phyloP scores from a whole-genome alignment of 2,113 vertebrate species.

The Hirundichthys speculiger region DNA sequence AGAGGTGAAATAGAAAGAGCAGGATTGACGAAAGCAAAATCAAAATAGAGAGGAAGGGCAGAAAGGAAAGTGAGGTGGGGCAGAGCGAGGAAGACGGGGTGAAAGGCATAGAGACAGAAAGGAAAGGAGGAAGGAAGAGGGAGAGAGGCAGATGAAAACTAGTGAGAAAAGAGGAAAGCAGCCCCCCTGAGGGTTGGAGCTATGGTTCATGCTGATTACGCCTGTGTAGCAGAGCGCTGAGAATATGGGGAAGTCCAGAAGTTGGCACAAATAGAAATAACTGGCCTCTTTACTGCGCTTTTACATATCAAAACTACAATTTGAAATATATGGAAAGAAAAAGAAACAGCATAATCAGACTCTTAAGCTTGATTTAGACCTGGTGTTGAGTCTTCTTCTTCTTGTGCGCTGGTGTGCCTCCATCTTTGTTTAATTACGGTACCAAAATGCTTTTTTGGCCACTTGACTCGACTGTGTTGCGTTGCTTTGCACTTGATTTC shows the following conservation, averaged over 20 bases:
- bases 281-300: constrained; percentile 5
- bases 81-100: constrained; percentile 64
- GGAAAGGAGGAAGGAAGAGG: constrained; percentile 61
- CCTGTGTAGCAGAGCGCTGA: constrained; percentile 7
- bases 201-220: constrained; percentile 27
- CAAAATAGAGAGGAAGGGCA: constrained; percentile 13
- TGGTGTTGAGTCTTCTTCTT: too few species aligned
- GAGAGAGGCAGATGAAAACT: constrained; percentile 46
- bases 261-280: neutral
- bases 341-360: too few species aligned
- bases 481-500: too few species aligned
- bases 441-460: too few species aligned
- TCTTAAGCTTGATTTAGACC: too few species aligned
- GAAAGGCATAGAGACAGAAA: constrained; percentile 53
- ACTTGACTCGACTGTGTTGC: too few species aligned
- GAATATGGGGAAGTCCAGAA: constrained; percentile 8
- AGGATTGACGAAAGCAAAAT: constrained; percentile 12
- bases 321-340: neutral
- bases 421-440: too few species aligned
- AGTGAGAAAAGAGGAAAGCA: constrained; percentile 43
- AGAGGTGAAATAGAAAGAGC: constrained; percentile 10
- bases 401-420: too few species aligned
- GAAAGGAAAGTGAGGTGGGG: constrained; percentile 38
- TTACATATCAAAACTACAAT: constrained; percentile 17
- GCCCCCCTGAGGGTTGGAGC: constrained; percentile 32